Evolutionary conservation across 1,140 invertebrate genomes (phyloP).

Genomic region (Macrostomum lignano): DNA sequence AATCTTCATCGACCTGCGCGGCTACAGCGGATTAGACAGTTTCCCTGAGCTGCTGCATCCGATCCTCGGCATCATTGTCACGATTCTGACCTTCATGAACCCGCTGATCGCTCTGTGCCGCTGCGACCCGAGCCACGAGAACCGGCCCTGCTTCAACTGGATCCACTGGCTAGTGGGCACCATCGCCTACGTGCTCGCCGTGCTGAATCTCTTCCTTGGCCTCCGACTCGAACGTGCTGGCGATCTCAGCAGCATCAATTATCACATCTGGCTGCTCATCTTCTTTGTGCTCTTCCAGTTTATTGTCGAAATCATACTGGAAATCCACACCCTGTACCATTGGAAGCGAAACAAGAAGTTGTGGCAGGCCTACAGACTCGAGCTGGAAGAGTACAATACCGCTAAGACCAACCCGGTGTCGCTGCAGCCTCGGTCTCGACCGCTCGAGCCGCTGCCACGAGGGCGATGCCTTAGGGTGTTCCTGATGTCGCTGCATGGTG

Average conservation of each 20-base stretch:
- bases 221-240: conserved; percentile 46
- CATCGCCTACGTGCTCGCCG: conserved; percentile 61
- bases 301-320: conserved; percentile 50
- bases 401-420: no score
- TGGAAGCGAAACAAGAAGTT: conserved; percentile 26
- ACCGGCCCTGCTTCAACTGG: conserved; percentile 68
- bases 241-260: conserved; percentile 42
- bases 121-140: conserved; percentile 47
- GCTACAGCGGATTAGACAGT: neutral
- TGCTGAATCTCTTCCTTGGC: conserved; percentile 68
- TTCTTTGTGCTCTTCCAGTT: conserved; percentile 63
- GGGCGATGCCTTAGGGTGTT: no score
- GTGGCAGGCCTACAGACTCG: no score
- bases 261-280: no score
- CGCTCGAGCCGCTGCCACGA: no score
- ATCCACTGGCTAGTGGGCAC: conserved; percentile 68
- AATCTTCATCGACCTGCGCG: conserved; percentile 7
- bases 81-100: conserved; percentile 14
- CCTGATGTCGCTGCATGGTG: no score
- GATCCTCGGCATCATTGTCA: conserved; percentile 18
- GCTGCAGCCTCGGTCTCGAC: no score
- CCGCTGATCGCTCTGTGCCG: conserved; percentile 58
- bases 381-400: no score
- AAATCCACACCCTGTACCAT: conserved; percentile 25
- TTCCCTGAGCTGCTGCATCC: conserved; percentile 14